Base-by-base conservation (phyloP, 2,113 vertebrate genomes). In the Marcusenius ussheri region DNA sequence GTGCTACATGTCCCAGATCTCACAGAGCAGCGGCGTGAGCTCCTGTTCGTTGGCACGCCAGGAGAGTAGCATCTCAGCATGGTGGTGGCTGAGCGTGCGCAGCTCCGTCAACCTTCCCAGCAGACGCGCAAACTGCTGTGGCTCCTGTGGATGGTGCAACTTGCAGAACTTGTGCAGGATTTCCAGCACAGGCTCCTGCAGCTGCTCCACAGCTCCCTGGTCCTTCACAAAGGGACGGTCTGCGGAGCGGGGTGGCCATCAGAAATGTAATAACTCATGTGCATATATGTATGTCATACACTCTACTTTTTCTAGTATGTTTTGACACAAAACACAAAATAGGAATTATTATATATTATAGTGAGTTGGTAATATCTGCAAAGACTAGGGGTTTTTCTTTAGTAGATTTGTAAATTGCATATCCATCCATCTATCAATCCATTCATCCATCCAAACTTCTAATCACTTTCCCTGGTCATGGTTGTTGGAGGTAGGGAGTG, bases 1-100 rank as follows among this genome's bases (percentile, higher is more conserved):
- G 15, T 96, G 94, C 95, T 99, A 97, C 45, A 99, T 97, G 13
- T 99, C 99, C 99, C 98, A 99, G 96, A 99, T 97, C 94, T 99
- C 99, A 91, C 99, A 99, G 91, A 99, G 98, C 46, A 99, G 96
- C 0, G 99, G 99, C 31, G 98, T 99, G 91, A 99, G 99, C 93
- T 99, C 99, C 93, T 98, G 98, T 91, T 99, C 97, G 0, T 97
- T 98, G 86, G 96, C 96, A 87, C 97, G 96, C 99, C 99, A 99
- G 0, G 98, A 98, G 91, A 97, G 96, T 91, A 99, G 94, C 98
- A 99, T 98, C 93, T 99, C 98, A 0, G 98, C 95, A 0, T 99
- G 99, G 92, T 99, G 97, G 53, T 99, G 98, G 93, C 97, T 99
- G 93, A 99, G 98, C 1, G 98, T 99, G 89, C 99, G 94, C 92